A percentile compares a stretch with the other conserved stretches of the same genome.
Conservation (phyloP, 2,113 vertebrate species). For the Equus quagga region DNA sequence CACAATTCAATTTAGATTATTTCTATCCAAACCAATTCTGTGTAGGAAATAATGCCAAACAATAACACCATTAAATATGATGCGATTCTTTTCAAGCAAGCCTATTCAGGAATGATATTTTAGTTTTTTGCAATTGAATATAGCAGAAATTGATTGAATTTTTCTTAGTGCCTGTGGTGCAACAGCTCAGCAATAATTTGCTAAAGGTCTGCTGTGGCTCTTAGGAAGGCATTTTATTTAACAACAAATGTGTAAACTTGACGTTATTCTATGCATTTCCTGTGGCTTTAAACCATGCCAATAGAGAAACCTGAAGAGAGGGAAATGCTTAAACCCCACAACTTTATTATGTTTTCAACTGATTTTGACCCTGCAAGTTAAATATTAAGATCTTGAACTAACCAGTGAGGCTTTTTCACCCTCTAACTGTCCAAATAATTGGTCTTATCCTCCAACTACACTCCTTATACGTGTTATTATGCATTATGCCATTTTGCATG, state of each 20-base stretch:
- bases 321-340: background rate
- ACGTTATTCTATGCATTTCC: conserved; percentile 30
- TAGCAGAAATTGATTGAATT: conserved; percentile 56
- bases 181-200: conserved; percentile 55
- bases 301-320: background rate
- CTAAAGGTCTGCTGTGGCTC: conserved; percentile 44
- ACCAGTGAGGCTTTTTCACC: background rate
- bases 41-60: conserved; percentile 50
- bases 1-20: conserved; percentile 10
- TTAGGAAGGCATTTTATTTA: conserved; percentile 68
- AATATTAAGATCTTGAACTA: background rate
- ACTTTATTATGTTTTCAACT: background rate
- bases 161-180: background rate
- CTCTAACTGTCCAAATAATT: background rate
- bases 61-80: conserved; percentile 25
- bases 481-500: background rate
- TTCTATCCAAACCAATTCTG: conserved; percentile 16
- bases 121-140: conserved; percentile 34
- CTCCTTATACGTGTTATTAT: background rate
- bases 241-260: conserved; percentile 46
- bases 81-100: conserved; percentile 59
- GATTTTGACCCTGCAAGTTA: background rate
- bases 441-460: background rate
- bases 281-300: conserved; percentile 10
- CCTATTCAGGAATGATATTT: conserved; percentile 55